A percentile compares a stretch with the other conserved stretches of the same genome.
These are phyloP conservation scores for Pachycephala philippinensis DNA, from an alignment of 2,113 vertebrate genomes.

Conservation along the genomic window DNA sequence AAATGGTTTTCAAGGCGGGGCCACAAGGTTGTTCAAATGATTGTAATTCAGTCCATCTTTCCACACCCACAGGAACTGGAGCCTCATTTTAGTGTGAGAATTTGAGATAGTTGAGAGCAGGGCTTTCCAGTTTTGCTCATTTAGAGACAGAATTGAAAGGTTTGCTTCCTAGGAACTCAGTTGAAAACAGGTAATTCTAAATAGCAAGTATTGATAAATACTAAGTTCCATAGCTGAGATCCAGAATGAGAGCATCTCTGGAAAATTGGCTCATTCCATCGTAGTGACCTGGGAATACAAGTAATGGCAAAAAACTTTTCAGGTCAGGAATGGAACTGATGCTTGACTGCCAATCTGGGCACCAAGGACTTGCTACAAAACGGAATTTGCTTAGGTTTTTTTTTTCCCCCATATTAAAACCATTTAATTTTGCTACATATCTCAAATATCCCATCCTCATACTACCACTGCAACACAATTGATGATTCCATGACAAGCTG, in stretches of 20 bases:
- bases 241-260: neutral
- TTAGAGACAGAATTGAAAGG: neutral
- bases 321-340: neutral
- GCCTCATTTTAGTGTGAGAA: neutral
- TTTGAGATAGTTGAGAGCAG: neutral
- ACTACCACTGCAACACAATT: neutral
- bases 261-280: neutral
- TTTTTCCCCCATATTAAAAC: neutral
- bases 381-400: neutral
- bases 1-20: neutral
- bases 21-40: neutral
- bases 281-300: neutral
- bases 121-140: neutral
- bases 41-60: neutral
- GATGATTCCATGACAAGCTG: neutral
- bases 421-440: neutral
- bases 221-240: neutral
- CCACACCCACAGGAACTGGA: neutral
- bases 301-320: neutral
- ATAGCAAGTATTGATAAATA: neutral
- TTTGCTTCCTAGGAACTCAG: neutral
- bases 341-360: neutral
- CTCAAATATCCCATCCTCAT: neutral
- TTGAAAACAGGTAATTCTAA: neutral
- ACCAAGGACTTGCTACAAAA: neutral